A percentile compares a stretch with the other conserved stretches of the same genome.
Conservation (phyloP, 2,113 vertebrate genomes). For the Rhipidura dahli region DNA sequence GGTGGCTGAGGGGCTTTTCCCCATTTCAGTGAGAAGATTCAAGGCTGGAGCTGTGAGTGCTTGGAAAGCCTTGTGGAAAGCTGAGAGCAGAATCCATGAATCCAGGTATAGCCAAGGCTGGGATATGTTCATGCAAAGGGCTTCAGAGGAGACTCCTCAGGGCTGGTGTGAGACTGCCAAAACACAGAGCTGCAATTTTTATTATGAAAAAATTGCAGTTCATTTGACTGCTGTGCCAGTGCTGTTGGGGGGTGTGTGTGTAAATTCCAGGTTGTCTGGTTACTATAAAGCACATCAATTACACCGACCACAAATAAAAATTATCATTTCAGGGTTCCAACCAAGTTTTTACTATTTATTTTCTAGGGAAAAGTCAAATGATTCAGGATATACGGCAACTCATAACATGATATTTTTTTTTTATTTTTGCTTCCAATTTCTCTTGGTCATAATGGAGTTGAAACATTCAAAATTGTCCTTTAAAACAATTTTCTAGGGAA, state of each 20-base stretch:
- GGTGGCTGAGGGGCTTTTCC: not conserved
- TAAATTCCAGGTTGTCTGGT: not conserved
- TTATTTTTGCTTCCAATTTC: not conserved
- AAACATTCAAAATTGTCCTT: not conserved
- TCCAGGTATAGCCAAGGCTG: not conserved
- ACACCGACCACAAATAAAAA: not conserved
- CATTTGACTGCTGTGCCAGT: not conserved
- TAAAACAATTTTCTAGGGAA: not conserved
- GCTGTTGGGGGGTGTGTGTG: not conserved
- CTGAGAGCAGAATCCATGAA: not conserved
- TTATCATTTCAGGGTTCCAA: rapidly evolving
- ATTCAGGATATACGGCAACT: not conserved
- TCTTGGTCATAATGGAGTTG: not conserved
- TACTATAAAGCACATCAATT: not conserved
- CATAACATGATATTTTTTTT: not conserved
- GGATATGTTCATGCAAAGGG: not conserved
- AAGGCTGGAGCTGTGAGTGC: not conserved
- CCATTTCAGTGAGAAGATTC: not conserved
- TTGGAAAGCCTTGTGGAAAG: not conserved
- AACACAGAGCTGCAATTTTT: not conserved
- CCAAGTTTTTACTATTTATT: not conserved
- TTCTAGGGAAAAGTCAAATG: not conserved
- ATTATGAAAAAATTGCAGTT: not conserved
- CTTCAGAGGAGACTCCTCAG: not conserved
- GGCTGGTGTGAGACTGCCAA: not conserved